These are phyloP conservation scores for Limnephilus lunatus DNA, from an alignment of 2,888 invertebrate genomes.

Conservation along the genomic window DNA sequence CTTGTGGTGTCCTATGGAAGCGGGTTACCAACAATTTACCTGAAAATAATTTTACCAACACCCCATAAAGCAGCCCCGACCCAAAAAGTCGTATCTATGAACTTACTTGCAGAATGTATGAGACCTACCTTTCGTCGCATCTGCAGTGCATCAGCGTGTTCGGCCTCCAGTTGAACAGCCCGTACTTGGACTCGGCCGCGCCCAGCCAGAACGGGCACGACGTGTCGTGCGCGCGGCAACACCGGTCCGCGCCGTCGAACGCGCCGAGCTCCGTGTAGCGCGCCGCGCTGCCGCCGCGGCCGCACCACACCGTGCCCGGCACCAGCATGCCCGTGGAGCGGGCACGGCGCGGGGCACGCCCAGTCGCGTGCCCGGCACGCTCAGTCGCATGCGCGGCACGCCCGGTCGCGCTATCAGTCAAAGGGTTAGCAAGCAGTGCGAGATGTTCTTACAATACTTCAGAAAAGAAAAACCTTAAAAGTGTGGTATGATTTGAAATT, in stretches of 20 bases:
- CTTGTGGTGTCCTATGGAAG: too few species aligned
- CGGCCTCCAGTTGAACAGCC: constrained; percentile 92
- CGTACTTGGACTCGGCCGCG: constrained; percentile 89
- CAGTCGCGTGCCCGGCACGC: constrained; percentile 85
- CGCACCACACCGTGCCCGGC: constrained; percentile 97
- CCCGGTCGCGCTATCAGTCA: constrained; percentile 9
- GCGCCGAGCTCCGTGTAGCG: constrained; percentile 90
- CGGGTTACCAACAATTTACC: too few species aligned
- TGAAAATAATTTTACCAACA: not conserved
- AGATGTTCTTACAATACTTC: not conserved
- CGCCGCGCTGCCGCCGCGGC: constrained; percentile 89
- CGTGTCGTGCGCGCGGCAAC: constrained; percentile 92
- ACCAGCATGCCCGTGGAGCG: constrained; percentile 81
- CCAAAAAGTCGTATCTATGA: not conserved
- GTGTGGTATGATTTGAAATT: not conserved
- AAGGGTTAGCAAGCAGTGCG: not conserved
- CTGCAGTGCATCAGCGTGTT: constrained; percentile 95
- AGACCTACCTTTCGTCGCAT: constrained; percentile 89
- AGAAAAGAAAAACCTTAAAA: not conserved
- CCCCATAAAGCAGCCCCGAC: not conserved
- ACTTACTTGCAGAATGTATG: not conserved
- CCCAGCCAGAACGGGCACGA: constrained; percentile 91
- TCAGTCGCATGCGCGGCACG: not conserved
- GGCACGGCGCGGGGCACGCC: constrained; percentile 18
- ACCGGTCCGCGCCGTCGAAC: constrained; percentile 89